These are phyloP conservation scores for Cyanistes caeruleus DNA, from an alignment of 2,113 vertebrate species.

Conservation along the genomic window DNA sequence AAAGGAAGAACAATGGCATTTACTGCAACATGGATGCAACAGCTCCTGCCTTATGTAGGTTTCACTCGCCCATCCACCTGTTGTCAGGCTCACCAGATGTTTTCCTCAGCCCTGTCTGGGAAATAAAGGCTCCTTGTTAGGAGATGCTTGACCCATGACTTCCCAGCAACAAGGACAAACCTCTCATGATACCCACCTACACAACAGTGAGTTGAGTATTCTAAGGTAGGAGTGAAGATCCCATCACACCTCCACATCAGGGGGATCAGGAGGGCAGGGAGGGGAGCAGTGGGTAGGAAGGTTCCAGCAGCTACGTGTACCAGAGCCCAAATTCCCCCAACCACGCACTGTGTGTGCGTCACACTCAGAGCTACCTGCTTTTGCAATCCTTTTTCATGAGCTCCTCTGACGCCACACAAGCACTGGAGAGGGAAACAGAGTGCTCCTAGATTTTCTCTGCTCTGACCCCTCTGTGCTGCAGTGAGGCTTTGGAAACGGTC, in stretches of 20 bases:
- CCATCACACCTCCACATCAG: not conserved
- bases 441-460: not conserved
- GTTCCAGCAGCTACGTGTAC: accelerated
- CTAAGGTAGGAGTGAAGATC: not conserved
- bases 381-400: not conserved
- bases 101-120: not conserved
- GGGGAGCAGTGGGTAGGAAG: not conserved
- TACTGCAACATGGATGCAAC: not conserved
- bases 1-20: not conserved
- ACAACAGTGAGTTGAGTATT: not conserved
- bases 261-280: not conserved
- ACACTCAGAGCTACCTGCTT: not conserved
- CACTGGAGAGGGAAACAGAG: not conserved
- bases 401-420: accelerated
- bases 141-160: not conserved
- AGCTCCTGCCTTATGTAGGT: not conserved
- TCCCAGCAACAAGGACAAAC: not conserved
- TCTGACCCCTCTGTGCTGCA: not conserved
- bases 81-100: not conserved
- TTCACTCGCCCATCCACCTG: not conserved
- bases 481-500: not conserved
- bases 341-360: accelerated
- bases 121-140: not conserved
- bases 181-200: accelerated
- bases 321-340: not conserved